Conservation (phyloP, 2,888 invertebrate species). For the Tanytarsus gracilentus region DNA sequence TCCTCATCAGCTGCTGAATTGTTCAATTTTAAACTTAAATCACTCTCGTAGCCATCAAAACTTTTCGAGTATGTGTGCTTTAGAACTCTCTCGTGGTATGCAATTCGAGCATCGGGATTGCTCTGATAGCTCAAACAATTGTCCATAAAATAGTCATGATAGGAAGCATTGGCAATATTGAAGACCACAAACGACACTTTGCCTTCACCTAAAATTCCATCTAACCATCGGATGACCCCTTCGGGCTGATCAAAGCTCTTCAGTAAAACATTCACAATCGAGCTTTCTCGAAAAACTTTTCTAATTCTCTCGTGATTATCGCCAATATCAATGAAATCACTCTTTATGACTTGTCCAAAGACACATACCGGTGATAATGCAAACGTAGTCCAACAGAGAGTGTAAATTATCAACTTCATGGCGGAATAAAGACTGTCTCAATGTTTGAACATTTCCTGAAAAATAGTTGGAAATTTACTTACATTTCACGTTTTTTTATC, state of each 20-base stretch:
- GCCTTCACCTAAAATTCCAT: neutral
- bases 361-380: too few relatives aligned
- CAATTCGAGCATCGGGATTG: neutral
- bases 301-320: neutral
- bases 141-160: neutral
- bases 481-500: too few relatives aligned
- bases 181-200: neutral
- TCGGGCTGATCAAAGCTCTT: slow-evolving; percentile 16
- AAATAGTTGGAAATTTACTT: too few relatives aligned
- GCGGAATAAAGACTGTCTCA: neutral
- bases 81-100: neutral
- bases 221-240: neutral
- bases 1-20: neutral
- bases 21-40: neutral
- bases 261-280: slow-evolving; percentile 2
- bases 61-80: neutral
- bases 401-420: neutral
- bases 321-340: neutral
- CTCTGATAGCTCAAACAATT: neutral
- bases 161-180: neutral
- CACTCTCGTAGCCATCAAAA: neutral
- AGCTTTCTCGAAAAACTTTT: slow-evolving; percentile 1
- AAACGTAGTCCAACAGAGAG: too few relatives aligned
- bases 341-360: too few relatives aligned
- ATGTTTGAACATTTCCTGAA: too few relatives aligned